A percentile compares a stretch with the other conserved stretches of the same genome.
Conservation (phyloP, 1,140 invertebrate genomes). For the Drosophila mayri region DNA sequence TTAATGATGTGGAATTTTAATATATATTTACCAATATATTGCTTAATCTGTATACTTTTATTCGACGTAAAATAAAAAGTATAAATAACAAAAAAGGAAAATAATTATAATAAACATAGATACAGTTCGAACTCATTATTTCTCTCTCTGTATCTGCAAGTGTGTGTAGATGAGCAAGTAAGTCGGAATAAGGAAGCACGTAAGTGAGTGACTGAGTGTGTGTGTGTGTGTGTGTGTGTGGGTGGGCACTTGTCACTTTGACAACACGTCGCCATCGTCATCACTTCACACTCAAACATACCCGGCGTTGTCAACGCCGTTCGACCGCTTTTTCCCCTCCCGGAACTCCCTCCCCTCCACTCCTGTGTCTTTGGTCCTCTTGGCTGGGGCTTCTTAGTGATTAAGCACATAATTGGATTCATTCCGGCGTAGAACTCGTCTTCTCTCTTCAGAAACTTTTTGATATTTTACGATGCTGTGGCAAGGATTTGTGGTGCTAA, state of each 20-base stretch:
- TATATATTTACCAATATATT: not conserved
- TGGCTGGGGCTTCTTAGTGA: constrained; percentile 55
- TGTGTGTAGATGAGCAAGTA: constrained; percentile 14
- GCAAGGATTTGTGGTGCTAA: constrained; percentile 76
- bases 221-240: constrained; percentile 34
- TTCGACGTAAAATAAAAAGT: not conserved
- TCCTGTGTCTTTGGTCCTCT: not conserved
- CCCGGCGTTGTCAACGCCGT: constrained; percentile 55
- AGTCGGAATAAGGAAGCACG: constrained; percentile 19
- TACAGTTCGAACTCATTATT: not conserved
- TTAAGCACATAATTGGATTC: constrained; percentile 84
- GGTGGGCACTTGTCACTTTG: constrained; percentile 57
- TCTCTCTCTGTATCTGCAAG: not conserved
- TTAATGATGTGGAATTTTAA: not conserved
- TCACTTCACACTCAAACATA: constrained; percentile 44
- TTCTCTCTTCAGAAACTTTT: constrained; percentile 63
- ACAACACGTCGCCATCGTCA: constrained; percentile 57
- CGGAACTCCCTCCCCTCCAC: constrained; percentile 1
- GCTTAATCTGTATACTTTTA: not conserved
- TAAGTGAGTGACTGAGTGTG: constrained; percentile 35
- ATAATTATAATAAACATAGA: too few species aligned
- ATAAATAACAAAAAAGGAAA: not conserved
- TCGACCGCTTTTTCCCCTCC: constrained; percentile 32
- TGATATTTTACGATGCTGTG: constrained; percentile 70
- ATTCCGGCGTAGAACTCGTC: constrained; percentile 71